These are phyloP conservation scores for Dryoscopus gambensis DNA, from an alignment of 2,113 vertebrate species.

Conservation along the genomic window DNA sequence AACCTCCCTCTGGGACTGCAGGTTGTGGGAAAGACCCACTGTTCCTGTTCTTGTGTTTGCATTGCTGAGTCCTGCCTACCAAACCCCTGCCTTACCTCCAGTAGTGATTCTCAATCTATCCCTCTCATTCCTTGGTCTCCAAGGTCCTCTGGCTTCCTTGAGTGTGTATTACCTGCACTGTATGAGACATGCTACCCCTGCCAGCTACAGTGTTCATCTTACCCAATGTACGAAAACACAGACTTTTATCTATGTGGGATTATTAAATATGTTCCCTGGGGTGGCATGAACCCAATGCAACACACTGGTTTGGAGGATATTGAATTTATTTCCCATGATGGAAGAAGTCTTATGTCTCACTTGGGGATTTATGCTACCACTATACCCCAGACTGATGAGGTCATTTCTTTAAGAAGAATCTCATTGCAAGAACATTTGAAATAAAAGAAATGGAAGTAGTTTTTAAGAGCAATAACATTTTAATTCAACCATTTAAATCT, in stretches of 20 bases:
- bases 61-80: not conserved
- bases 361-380: not conserved
- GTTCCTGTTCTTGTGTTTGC: not conserved
- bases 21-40: not conserved
- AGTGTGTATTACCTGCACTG: not conserved
- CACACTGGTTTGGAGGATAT: not conserved
- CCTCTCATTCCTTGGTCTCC: not conserved
- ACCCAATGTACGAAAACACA: not conserved
- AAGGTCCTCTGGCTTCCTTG: not conserved
- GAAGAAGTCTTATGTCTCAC: not conserved
- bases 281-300: not conserved
- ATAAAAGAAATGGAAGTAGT: constrained; percentile 5
- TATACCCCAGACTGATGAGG: not conserved
- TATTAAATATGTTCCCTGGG: not conserved
- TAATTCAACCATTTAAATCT: constrained; percentile 46
- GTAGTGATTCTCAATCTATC: not conserved
- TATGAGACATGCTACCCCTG: not conserved
- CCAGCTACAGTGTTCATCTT: not conserved
- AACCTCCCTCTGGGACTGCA: not conserved
- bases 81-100: not conserved
- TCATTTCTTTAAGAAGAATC: not conserved
- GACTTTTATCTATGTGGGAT: not conserved
- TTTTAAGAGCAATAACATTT: constrained; percentile 48
- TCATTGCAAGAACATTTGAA: not conserved
- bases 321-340: constrained; percentile 22